Base-by-base conservation (phyloP, 2,797 vertebrate species). In the Carapus acus region DNA sequence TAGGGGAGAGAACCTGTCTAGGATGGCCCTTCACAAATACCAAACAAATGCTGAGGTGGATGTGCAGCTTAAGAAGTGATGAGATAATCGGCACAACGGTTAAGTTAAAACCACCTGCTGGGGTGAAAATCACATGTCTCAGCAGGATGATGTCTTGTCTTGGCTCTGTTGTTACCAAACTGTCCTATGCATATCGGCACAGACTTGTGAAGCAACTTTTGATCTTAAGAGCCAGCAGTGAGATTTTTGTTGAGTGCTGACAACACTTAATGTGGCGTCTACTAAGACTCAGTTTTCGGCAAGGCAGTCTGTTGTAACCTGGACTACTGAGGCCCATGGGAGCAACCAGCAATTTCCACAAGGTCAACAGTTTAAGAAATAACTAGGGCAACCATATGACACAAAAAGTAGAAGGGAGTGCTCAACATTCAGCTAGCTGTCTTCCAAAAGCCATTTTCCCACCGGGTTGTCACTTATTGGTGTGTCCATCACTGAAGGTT, bases 301-400 rank as follows among this genome's bases (percentile, higher is more conserved):
- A 6, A 77, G 63, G 60, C 62, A 51, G 62, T 66, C 67, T 67
- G 65, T 73, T 71, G 62, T 77, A 76, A 81, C 79, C 70, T 9
- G 1, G 63, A 66, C 65, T 69, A 37, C 42, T 33, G 41, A 48
- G 60, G 67, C 77, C 65, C 72, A 15, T 3, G 77, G 81, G 80
- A 68, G 67, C 67, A 61, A 76, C 77, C 64, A 43, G 68, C 82
- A 85, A 88, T 85, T 88, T 87, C 71, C 68, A 69, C 81, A 83
- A 86, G 83, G 87, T 88, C 83, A 86, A 60, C 65, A 62, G 73
- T 83, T 77, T 78, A 79, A 79, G 71, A 80, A 81, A 83, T 72
- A 78, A 79, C 62, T 67, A 62, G 58, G 65, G 59, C 44, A 42
- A 70, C 62, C 53, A 63, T 65, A 67, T 24, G 21, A 60, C 48